These are phyloP conservation scores for Xiphophorus maculatus DNA, from an alignment of 2,113 vertebrate species.

Conservation along the genomic window DNA sequence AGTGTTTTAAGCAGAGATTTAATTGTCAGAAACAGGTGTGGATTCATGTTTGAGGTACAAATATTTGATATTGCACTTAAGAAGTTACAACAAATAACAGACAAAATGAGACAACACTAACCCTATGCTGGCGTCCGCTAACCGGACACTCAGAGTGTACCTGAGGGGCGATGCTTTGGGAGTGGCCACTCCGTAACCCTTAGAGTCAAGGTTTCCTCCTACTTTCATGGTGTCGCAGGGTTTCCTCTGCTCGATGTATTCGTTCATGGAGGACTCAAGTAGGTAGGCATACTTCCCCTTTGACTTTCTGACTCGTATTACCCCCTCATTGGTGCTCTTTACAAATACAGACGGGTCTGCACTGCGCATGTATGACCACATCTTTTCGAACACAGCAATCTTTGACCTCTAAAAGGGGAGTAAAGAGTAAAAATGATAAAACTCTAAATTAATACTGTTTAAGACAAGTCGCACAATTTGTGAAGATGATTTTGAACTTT, in stretches of 20 bases:
- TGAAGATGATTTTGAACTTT: background rate
- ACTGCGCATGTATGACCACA: conserved; percentile 99
- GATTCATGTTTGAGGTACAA: background rate
- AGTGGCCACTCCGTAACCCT: conserved; percentile 97
- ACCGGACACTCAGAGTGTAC: conserved; percentile 71
- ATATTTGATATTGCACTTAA: background rate
- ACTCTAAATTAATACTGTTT: background rate
- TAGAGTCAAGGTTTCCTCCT: conserved; percentile 98
- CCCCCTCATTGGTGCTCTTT: conserved; percentile 92
- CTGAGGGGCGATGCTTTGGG: conserved; percentile 96
- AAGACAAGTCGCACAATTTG: background rate
- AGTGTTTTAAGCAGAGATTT: background rate
- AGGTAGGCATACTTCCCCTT: conserved; percentile 99
- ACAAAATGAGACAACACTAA: conserved; percentile 19
- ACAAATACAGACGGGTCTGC: conserved; percentile 95
- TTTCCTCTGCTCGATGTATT: conserved; percentile 97
- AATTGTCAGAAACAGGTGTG: background rate
- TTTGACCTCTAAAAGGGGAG: conserved; percentile 87
- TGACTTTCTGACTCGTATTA: conserved; percentile 91
- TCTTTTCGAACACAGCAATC: conserved; percentile 98
- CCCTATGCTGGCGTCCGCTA: background rate
- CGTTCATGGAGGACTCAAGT: conserved; percentile 97
- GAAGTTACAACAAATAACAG: conserved; percentile 15
- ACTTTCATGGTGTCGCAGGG: conserved; percentile 99
- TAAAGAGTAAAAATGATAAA: background rate